phyloP scores from a whole-genome alignment of 1,140 invertebrate species.

The roundworm (Caenorhabditis elegans) region DNA sequence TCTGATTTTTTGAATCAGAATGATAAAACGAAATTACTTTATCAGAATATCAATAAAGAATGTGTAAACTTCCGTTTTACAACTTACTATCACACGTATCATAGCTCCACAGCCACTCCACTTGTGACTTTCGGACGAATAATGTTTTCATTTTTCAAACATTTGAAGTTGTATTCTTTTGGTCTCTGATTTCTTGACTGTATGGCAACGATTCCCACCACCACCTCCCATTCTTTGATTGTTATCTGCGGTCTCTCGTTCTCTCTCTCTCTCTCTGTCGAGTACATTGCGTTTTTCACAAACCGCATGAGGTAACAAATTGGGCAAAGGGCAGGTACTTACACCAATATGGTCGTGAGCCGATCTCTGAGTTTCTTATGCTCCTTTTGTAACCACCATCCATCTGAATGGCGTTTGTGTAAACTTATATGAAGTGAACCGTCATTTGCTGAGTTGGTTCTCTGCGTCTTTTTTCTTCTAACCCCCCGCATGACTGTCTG shows the following conservation, averaged over 20 bases:
- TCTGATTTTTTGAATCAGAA: too few species aligned
- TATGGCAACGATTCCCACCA: neutral
- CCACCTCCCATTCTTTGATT: constrained; percentile 5
- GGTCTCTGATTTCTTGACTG: constrained; percentile 12
- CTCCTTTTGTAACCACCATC: too few species aligned
- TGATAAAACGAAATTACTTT: too few species aligned
- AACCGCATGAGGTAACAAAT: neutral
- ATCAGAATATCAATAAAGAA: too few species aligned
- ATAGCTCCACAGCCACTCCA: too few species aligned
- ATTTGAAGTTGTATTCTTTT: constrained; percentile 21
- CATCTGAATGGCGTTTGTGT: too few species aligned
- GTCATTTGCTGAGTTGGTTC: neutral
- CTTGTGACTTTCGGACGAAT: too few species aligned
- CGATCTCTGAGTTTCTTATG: too few species aligned
- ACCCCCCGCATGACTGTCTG: neutral
- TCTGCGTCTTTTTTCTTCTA: neutral
- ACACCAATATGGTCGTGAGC: too few species aligned
- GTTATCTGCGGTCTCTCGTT: neutral
- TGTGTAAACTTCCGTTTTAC: too few species aligned
- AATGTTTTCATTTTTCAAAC: neutral
- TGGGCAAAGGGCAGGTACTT: too few species aligned
- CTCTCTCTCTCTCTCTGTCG: neutral
- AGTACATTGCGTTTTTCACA: neutral
- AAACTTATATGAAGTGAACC: neutral
- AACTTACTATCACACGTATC: too few species aligned